A percentile compares a stretch with the other conserved stretches of the same genome.
These are phyloP conservation scores for Anomalospiza imberbis DNA, from an alignment of 2,797 vertebrate genomes.

Conservation along the genomic window DNA sequence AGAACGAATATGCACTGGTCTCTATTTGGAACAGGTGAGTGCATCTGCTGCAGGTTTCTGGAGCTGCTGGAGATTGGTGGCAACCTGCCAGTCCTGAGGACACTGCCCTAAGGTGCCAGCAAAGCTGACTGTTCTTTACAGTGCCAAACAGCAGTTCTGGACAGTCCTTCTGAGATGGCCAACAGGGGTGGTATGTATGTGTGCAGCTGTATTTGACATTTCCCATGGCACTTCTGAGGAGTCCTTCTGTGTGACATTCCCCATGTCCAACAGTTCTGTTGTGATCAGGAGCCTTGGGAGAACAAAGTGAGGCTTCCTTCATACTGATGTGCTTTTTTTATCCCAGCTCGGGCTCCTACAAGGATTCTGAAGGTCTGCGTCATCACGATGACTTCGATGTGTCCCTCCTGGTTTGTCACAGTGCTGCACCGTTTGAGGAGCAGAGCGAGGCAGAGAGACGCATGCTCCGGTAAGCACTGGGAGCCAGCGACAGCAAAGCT, in stretches of 20 bases:
- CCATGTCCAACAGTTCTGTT: not conserved
- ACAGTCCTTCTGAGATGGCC: not conserved
- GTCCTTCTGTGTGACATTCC: not conserved
- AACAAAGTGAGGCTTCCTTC: not conserved
- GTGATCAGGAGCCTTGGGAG: not conserved
- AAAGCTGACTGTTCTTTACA: not conserved
- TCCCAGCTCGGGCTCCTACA: slow-evolving; percentile 86
- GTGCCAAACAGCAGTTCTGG: not conserved
- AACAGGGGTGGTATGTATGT: rapidly evolving
- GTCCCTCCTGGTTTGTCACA: slow-evolving; percentile 93
- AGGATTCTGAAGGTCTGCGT: slow-evolving; percentile 91
- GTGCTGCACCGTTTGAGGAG: slow-evolving; percentile 91
- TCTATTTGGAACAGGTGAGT: slow-evolving; percentile 94
- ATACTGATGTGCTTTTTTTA: not conserved
- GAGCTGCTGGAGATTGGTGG: not conserved
- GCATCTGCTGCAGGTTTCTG: not conserved
- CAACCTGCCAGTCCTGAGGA: not conserved
- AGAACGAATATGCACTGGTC: slow-evolving; percentile 93
- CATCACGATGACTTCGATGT: slow-evolving; percentile 98
- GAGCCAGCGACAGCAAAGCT: not conserved
- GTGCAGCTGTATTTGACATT: not conserved
- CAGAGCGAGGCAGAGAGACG: slow-evolving; percentile 93
- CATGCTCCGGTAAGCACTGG: slow-evolving; percentile 82
- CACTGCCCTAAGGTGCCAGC: not conserved
- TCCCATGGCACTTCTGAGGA: not conserved